Base-by-base conservation (phyloP, 2,888 invertebrate species). In the Camponotus fellah region DNA sequence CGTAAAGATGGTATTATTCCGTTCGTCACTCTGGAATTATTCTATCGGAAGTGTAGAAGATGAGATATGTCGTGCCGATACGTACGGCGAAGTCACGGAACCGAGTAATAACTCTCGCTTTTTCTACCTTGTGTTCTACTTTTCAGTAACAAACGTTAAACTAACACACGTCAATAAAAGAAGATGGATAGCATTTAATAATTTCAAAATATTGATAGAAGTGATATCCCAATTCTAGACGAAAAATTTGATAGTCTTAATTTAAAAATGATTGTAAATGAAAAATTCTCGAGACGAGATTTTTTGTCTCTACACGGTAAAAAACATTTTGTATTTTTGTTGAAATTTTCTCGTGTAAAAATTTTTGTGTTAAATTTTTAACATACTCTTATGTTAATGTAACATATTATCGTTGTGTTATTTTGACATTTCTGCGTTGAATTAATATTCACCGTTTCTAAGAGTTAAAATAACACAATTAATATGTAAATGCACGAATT, bases 1-100 rank as follows among this genome's bases (percentile, higher is more conserved):
- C 60, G 68, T 68, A 58, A 76, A 82, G 76, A 66, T 46, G 40
- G 32, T 77, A 74, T 80, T 80, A 80, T 80, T 71, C 58, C 21
- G 46, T 71, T 80, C 46, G 12, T 79, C 37, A 60, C 34, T 60
- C 46, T 4, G 2, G 8, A 46, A 46, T 26, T 60, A 80, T 74
- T 8, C 37, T 37, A 80, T 80, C 79, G 46, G 46, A 34, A 12
- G 2, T 17, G 37, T 8, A 4, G 1, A 60, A 46, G 17, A 74
- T 32, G 37, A 74, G 8, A 12, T 80, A 74, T 17, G 34, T 58
- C 14, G 32, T 49, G 43, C 34, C 34, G 34, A 69, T 71, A 69
- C 46, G 3, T 32, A 17, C n/a, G 14, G 43, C n/a, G 58, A 17
- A 79, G 37, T 17, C 17, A 46, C 5, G 58, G 34, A 72, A 74